Base-by-base conservation (phyloP, 1,140 invertebrate species). In the Monochamus saltuarius region DNA sequence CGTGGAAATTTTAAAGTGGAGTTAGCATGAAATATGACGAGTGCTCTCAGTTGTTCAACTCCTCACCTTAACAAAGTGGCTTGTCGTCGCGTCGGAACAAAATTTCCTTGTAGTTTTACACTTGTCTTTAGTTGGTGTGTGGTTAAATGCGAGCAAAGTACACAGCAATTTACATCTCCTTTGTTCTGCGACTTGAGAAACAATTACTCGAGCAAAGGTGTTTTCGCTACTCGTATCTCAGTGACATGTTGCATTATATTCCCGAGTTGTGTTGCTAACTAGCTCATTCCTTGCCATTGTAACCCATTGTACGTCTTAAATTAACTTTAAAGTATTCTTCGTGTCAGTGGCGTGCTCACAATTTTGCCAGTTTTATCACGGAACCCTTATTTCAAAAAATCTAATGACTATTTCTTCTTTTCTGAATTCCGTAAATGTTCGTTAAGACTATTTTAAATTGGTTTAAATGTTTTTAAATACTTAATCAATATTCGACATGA, bases 251-350 rank as follows among this genome's bases (percentile, higher is more conserved):
- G 65, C 59, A 67, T 67, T 67, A 67, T 67, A 58, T 46, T 65
- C 52, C 51, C 47, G 57, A 58, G 52, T 59, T 65, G 66, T 62
- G 16, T 62, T 65, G 59, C 58, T 68, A 65, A 68, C 66, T 58
- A 68, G 64, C 64, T 68, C 66, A 65, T 68, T 66, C 64, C 60
- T 55, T 49, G 57, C 57, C 39, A 61, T 64, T 68, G 56, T 66
- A 65, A 63, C 66, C 66, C 63, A 68, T 68, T 70, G 66, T 70
- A 61, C 61, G 52, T 63, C 69, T 68, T 65, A 68, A 70, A 70
- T 68, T 70, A 68, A 70, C 69, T 68, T 68, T 67, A 68, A 68
- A 70, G 66, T 67, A 56, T 65, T 62, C 59, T 40, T 34, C 49
- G 54, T 56, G 45, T 55, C 43, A 51, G 19, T 17, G 56, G 34